These are phyloP conservation scores for Agrilus biguttatus DNA, from an alignment of 2,888 invertebrate genomes.

Conservation along the genomic window DNA sequence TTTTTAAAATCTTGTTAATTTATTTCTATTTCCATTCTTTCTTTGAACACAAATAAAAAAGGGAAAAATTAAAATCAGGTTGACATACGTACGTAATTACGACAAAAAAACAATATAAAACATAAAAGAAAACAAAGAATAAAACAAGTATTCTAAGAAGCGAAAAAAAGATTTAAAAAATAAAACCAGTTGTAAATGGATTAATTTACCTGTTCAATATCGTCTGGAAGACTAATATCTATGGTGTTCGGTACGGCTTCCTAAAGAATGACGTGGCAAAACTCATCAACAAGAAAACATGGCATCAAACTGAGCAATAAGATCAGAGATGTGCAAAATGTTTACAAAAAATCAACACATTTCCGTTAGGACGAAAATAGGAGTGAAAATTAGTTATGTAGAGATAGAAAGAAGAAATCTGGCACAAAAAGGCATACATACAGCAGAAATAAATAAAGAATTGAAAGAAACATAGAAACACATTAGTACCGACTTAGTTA, in stretches of 20 bases:
- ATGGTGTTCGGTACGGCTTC: constrained; percentile 22
- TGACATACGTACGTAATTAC: neutral
- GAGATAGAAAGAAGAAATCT: constrained; percentile 1
- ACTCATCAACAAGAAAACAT: neutral
- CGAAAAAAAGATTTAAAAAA: constrained; percentile 1
- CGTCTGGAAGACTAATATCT: constrained; percentile 20
- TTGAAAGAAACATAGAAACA: too few species aligned
- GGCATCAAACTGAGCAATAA: neutral
- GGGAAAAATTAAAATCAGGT: too few species aligned
- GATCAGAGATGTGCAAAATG: neutral
- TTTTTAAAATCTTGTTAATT: too few species aligned
- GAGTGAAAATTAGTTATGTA: neutral
- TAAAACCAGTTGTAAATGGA: constrained; percentile 1
- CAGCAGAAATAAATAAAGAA: too few species aligned
- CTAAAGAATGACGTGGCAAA: constrained; percentile 15
- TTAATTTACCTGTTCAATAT: constrained; percentile 13
- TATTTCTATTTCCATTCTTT: neutral
- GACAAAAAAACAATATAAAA: neutral
- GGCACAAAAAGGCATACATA: neutral
- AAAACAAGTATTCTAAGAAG: constrained; percentile 1
- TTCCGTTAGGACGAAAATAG: neutral
- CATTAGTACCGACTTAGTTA: too few species aligned
- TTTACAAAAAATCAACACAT: neutral
- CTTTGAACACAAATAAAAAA: neutral
- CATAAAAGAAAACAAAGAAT: neutral